These are phyloP conservation scores for Noctua fimbriata DNA, from an alignment of 2,888 invertebrate genomes.

Conservation along the genomic window DNA sequence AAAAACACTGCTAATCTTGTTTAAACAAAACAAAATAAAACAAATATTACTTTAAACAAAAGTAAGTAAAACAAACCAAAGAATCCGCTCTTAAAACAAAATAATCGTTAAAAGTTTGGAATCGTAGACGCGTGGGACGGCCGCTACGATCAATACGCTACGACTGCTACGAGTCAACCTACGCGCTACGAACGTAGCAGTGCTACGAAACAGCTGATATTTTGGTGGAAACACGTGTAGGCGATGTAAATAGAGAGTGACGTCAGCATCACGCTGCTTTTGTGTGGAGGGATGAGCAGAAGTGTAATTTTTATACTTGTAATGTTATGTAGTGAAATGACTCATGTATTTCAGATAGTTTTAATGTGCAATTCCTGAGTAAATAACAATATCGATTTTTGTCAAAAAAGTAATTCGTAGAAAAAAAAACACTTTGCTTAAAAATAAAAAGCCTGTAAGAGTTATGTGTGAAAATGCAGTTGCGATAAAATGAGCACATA, in stretches of 20 bases:
- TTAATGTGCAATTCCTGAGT: not conserved
- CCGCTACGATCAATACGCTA: slow-evolving; percentile 71
- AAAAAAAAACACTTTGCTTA: not conserved
- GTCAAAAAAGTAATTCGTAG: not conserved
- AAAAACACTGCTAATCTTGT: not conserved
- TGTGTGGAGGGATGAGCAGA: not conserved
- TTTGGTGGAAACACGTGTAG: slow-evolving; percentile 46
- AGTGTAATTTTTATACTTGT: not conserved
- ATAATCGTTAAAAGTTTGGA: slow-evolving; percentile 62
- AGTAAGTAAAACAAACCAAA: not conserved
- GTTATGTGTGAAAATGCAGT: not conserved
- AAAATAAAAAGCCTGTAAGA: not conserved
- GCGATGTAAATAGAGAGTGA: slow-evolving; percentile 27
- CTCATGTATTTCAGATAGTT: not conserved
- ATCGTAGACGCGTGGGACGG: slow-evolving; percentile 56
- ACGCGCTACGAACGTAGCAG: slow-evolving; percentile 69
- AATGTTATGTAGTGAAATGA: not conserved
- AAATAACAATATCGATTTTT: not conserved
- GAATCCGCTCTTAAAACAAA: slow-evolving; percentile 14
- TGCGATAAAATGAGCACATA: not conserved
- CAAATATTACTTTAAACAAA: not conserved
- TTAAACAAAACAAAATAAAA: not conserved
- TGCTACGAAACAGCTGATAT: slow-evolving; percentile 65
- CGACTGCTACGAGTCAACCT: slow-evolving; percentile 62
- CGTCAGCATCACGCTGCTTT: not conserved